Base-by-base conservation (phyloP, 2,888 invertebrate species). In the Parnassius glacialis region DNA sequence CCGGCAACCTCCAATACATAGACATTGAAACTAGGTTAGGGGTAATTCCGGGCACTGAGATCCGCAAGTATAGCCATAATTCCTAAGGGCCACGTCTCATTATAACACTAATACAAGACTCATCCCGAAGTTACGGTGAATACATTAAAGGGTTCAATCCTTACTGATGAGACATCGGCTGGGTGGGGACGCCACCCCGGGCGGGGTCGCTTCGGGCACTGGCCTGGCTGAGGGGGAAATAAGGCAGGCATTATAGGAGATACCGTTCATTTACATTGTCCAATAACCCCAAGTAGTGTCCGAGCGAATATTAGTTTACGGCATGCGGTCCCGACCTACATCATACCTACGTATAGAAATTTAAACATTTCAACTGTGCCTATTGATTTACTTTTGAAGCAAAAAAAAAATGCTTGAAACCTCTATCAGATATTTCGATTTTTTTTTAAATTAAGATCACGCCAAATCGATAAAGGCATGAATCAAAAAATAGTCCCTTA, bases 181-280 rank as follows among this genome's bases (percentile, higher is more conserved):
- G 85, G 85, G 70, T 67, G 82, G 80, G 83, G 83, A 85, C 76
- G 74, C 61, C 71, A 70, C 73, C 69, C 82, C 90, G 85, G 87
- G 86, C 83, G 87, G 61, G 57, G 57, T 72, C 74, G 80, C 83
- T 74, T 72, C 83, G 84, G 83, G 81, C 87, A 83, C 83, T 85
- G 85, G 80, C 86, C 85, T 74, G 77, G 79, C 79, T 73, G 76
- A 78, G 87, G 84, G 83, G 85, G 85, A 80, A 85, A 85, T 86
- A 88, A 85, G 88, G 88, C 87, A 85, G 84, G 90, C 91, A 92
- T 91, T 91, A 91, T 90, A 88, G 90, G 85, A 89, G 87, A 88
- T 89, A 91, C 87, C 87, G 90, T 92, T 92, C 92, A 92, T 92
- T 92, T 92, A 92, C 92, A 92, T 92, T 92, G 91, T 92, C 89